Evolutionary conservation across 2,888 invertebrate species (phyloP), one percentile per base, ranked within the genome.

Genomic region (Pogonocherus hispidulus): DNA sequence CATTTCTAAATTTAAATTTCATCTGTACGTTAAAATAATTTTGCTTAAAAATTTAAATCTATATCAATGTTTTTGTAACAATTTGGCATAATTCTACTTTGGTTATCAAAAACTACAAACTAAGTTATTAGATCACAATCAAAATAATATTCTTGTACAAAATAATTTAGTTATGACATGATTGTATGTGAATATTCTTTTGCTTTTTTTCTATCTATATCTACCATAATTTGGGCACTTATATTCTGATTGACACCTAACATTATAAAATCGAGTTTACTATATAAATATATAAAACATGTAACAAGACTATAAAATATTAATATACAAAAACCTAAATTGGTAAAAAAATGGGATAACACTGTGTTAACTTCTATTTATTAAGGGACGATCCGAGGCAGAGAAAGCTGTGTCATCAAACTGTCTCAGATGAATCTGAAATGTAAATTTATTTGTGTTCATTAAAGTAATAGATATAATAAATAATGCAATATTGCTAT

Each of bases 401-500:
- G 90, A 87, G 23, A 87, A 82, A 62, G 87, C 86, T 1, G 91
- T 91, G 23, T 87, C 88, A 76, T 93, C 91, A 83, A 92, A 93
- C 79, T 91, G 91, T 67, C 93, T 86, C 70, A 93, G 85, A 83
- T 93, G 93, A 75, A 93, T 92, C 92, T 93, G 84, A 16, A 87
- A 87, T 16, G 18, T 32, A 52, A 51, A 52, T 22, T 18, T 27
- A 27, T 27, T 27, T 27, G n/a, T n/a, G n/a, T n/a, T n/a, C 16
- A 16, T 19, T 46, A 46, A 9, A 37, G n/a, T 37, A 37, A n/a
- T 5, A 37, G n/a, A 37, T 2, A n/a, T 37, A n/a, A 4, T 9
- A 3, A 37, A 37, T n/a, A 37, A 8, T 46, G 9, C n/a, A 9
- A 37, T 37, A 37, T 37, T 5, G 3, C 14, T 37, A 35, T 4